These are phyloP conservation scores for Drosophila hamatofila DNA, from an alignment of 2,888 invertebrate genomes.

Conservation along the genomic window DNA sequence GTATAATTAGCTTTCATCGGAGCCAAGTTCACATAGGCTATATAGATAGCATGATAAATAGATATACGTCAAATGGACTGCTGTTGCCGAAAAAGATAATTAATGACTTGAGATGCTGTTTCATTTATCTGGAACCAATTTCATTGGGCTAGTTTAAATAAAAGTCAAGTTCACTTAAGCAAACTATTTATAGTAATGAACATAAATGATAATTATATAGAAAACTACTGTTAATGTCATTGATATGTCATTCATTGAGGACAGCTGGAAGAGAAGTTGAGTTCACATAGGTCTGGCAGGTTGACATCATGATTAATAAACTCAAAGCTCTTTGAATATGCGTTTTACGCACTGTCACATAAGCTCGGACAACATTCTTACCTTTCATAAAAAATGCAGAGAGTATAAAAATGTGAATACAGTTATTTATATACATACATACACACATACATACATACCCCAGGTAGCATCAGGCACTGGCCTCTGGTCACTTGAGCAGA, in stretches of 20 bases:
- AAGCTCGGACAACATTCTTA: background rate
- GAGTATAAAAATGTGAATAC: slow-evolving; percentile 27
- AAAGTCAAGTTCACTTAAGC: no score
- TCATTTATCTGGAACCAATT: no score
- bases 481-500: slow-evolving; percentile 23
- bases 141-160: no score
- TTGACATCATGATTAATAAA: background rate
- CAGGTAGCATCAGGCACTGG: slow-evolving; percentile 13
- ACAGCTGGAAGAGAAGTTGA: background rate
- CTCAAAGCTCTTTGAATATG: background rate
- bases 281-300: background rate
- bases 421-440: slow-evolving; percentile 14
- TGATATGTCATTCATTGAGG: background rate
- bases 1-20: no score
- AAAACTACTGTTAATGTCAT: no score
- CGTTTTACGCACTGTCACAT: background rate
- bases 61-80: no score
- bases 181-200: no score
- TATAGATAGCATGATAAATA: no score
- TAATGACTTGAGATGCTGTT: no score
- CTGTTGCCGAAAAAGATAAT: no score
- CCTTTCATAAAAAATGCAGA: background rate
- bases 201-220: no score
- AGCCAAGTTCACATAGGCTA: no score
- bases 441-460: slow-evolving; percentile 9